Evolutionary conservation across 2,113 vertebrate species (phyloP), one percentile per base, ranked within the genome.

Genomic region (Eulemur macaco): DNA sequence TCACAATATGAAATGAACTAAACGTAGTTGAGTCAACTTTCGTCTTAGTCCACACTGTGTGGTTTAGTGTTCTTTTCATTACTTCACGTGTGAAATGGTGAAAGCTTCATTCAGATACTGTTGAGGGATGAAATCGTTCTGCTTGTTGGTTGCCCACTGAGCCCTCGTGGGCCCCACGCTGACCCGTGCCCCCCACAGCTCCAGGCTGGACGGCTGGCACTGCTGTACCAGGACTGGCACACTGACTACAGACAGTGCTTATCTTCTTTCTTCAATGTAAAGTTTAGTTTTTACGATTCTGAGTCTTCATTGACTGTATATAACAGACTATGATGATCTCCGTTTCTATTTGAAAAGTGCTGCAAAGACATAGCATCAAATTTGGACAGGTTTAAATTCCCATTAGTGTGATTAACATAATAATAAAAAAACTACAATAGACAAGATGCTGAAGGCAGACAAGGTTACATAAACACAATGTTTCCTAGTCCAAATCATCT

Each of bases 301-400:
- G 29, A 73, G 27, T 58, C 42, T 86, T 73, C 39, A 84, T 23
- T 63, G 34, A 47, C 31, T 84, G 1, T 76, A 58, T 63, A 21
- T 69, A 80, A 27, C 42, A 58, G 34, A 78, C 37, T 82, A 45
- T 45, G 58, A 86, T 93, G 18, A 77, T 88, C 78, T 83, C 45
- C 71, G 8, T 89, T 89, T 89, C n/a, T 89, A 60, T 64, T 81
- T 95, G n/a, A 91, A 93, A 95, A 88, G 27, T 3, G 73, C 29
- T 60, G 27, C 74, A 58, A 90, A 63, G 50, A 69, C 63, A 12
- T 52, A 18, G 54, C 91, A 20, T 93, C 47, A 66, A 5, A 82
- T 77, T 81, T 74, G 21, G 14, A 71, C 50, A n/a, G 27, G 25
- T 69, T 95, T 83, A 76, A 56, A 80, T 89, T 80, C 89, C 63